phyloP scores from a whole-genome alignment of 2,797 vertebrate species.

The Ctenopoma kingsleyae region DNA sequence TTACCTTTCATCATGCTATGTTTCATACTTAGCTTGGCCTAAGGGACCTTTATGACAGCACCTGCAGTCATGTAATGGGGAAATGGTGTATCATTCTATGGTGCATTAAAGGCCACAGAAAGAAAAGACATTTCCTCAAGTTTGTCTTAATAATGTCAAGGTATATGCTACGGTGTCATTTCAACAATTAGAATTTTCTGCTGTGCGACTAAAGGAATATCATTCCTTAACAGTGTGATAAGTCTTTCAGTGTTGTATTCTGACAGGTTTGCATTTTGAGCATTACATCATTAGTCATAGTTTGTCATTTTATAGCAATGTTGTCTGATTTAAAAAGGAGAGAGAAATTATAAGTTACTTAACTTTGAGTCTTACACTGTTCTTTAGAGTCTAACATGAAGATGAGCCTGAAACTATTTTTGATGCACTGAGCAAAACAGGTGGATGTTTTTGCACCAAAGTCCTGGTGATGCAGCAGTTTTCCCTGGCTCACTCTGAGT shows the following conservation, averaged over 20 bases:
- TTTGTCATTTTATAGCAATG: background rate
- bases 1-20: conserved; percentile 43
- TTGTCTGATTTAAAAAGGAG: background rate
- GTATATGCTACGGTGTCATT: background rate
- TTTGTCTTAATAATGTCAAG: conserved; percentile 7
- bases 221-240: background rate
- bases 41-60: conserved; percentile 33
- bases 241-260: background rate
- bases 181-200: background rate
- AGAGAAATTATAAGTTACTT: background rate
- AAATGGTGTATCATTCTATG: background rate
- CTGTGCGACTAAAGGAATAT: background rate
- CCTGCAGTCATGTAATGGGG: conserved; percentile 15
- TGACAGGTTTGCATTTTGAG: background rate
- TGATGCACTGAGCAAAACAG: conserved; percentile 31
- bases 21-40: conserved; percentile 43
- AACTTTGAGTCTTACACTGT: background rate
- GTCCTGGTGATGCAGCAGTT: conserved; percentile 64
- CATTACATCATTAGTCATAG: background rate
- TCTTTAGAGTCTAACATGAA: background rate
- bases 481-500: conserved; percentile 62
- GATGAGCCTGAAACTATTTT: conserved; percentile 34
- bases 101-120: conserved; percentile 8
- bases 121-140: background rate
- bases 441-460: conserved; percentile 36